A percentile compares a stretch with the other conserved stretches of the same genome.
Conservation (phyloP, 2,888 invertebrate species). For the Cataglyphis albicans region DNA sequence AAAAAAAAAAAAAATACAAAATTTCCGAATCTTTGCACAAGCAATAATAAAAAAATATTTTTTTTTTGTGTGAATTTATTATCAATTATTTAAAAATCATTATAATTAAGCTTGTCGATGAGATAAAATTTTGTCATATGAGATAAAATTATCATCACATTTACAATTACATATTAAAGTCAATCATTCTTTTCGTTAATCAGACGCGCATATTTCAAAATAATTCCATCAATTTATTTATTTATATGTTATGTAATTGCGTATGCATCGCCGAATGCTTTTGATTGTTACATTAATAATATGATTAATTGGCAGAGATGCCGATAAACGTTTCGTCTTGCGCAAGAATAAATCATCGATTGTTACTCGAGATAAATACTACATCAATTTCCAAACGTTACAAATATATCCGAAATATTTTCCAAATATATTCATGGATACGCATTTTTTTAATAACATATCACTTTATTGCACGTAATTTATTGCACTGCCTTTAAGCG, state of each 20-base stretch:
- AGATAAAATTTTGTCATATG: background rate
- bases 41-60: no score
- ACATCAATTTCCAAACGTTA: background rate
- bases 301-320: slow-evolving; percentile 28
- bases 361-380: background rate
- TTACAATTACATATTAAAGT: background rate
- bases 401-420: background rate
- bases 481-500: background rate
- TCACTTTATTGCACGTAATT: background rate
- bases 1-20: background rate
- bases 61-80: background rate
- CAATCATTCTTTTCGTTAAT: background rate
- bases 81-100: background rate
- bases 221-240: slow-evolving; percentile 3
- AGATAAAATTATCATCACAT: background rate
- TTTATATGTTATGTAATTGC: slow-evolving; percentile 26
- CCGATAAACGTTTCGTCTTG: slow-evolving; percentile 17
- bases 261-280: background rate
- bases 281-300: slow-evolving; percentile 1
- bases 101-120: background rate
- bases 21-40: background rate
- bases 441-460: background rate
- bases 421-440: background rate
- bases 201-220: background rate
- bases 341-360: slow-evolving; percentile 23